Evolutionary conservation across 2,888 invertebrate species (phyloP).

Genomic region (Pammene aurita): DNA sequence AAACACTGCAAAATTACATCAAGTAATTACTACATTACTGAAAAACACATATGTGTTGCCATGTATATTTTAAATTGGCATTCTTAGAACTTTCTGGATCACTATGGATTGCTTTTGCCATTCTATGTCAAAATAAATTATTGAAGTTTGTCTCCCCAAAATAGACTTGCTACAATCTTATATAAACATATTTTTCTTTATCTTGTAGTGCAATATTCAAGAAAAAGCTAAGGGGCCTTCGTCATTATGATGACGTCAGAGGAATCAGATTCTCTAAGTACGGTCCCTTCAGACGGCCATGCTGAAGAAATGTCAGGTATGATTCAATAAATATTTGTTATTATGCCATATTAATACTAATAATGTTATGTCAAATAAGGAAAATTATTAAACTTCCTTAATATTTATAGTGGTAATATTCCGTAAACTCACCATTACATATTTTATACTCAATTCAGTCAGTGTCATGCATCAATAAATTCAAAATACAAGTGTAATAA

Average conservation of each 20-base stretch:
- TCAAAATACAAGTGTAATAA: background rate
- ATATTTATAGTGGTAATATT: conserved; percentile 10
- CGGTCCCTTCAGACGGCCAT: conserved; percentile 69
- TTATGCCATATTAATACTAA: background rate
- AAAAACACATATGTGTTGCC: too few species aligned
- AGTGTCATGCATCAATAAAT: conserved; percentile 2
- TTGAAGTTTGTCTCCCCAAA: background rate
- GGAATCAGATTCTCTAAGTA: conserved; percentile 70
- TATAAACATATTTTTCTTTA: background rate
- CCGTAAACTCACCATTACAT: conserved; percentile 1
- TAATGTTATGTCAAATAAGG: conserved; percentile 13
- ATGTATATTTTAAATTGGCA: too few species aligned
- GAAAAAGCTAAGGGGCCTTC: conserved; percentile 44
- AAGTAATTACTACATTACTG: too few species aligned
- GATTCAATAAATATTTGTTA: conserved; percentile 3
- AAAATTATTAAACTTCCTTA: conserved; percentile 27
- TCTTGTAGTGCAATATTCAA: conserved; percentile 9
- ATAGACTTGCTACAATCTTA: background rate
- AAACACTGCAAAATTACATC: too few species aligned
- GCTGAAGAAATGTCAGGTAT: conserved; percentile 71
- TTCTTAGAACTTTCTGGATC: too few species aligned
- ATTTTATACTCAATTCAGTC: background rate
- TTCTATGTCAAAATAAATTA: background rate
- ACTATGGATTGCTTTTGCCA: too few species aligned
- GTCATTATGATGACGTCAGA: conserved; percentile 70